Base-by-base conservation (phyloP, 2,797 vertebrate genomes). In the Molossus molossus region DNA sequence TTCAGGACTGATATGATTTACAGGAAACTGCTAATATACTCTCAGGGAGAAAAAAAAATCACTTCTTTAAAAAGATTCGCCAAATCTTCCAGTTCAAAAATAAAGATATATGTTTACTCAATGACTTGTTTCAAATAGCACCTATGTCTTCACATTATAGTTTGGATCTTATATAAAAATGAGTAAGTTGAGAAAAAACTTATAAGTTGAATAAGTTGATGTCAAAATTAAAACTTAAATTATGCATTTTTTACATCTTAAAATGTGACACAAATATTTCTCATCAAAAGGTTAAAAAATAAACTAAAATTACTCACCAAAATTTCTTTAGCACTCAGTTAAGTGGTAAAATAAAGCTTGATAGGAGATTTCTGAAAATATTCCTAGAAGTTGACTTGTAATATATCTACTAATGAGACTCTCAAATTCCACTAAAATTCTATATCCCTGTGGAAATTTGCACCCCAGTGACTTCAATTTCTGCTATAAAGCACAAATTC, bases 401-500 rank as follows among this genome's bases (percentile, higher is more conserved):
- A 50, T 76, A 69, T 55, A 37, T 64, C 55, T 37, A 62, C 58
- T 80, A 91, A 76, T 33, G 9, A 94, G 50, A 94, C 21, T 53
- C 33, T 79, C 73, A 79, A 88, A 67, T 72, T 80, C 65, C 73
- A 58, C 25, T 86, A 40, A 91, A 23, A 91, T 87, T 91, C 37
- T 48, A 77, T 60, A 64, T n/a, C 9, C 23, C 25, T 75, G 27
- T 65, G 37, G 69, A 81, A 77, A 90, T 87, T 50, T 93, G 25
- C 14, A 87, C 57, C 55, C 98, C 98, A 8, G 94, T 98, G 70
- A 98, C 93, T 97, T 97, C 98, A 91, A 97, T 96, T 50, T 98
- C 97, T 23, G 98, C 98, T 95, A 99, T 99, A 91, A 97, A 77
- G 99, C 99, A 84, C 99, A 96, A 99, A 99, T 25, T 99, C 99